Base-by-base conservation (phyloP, 92 coral and sea anemone species). In the Galaxea fascicularis region DNA sequence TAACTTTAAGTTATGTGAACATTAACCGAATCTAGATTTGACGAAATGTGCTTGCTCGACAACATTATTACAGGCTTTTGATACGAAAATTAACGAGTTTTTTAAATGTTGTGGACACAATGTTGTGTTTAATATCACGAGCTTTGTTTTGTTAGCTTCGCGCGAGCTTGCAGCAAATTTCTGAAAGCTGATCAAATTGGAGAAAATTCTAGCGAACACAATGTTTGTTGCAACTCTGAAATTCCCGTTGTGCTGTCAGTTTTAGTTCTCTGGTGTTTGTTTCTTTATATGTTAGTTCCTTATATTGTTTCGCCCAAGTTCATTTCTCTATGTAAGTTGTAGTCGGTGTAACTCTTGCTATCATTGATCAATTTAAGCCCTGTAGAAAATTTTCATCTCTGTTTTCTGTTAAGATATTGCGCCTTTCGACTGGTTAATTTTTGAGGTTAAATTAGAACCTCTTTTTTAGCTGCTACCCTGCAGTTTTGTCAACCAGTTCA, bases 81-180 rank as follows among this genome's bases (percentile, higher is more conserved):
- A 64, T 26, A 64, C 10, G 83, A 63, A 78, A 62, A 78, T 78
- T 63, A 78, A 63, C 83, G 83, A 65, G 84, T 51, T 66, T 67
- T 30, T 65, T 31, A 65, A 47, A 35, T 47, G 30, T 65, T 49
- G 59, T 18, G 8, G 8, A 27, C 39, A 27, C 49, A 11, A 65
- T 51, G 52, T 30, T 80, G 31, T 16, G 66, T 44, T 26, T 8
- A 60, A 45, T 24, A 25, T 77, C 60, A 26, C 44, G 41, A 26
- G 17, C 52, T 25, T 10, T 27, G 39, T 24, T 22, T 13, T 27
- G 15, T 41, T 6, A 16, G 22, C 12, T 29, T 18, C 18, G 46
- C 45, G 16, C 46, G 10, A 28, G n/a, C 71, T 22, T 46, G 18
- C 20, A 45, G 20, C 44, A 28, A 27, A 27, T 47, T 12, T 46